Percentiles rank a stretch among this genome's conserved stretches.
These are phyloP conservation scores for Ecliptopera silaceata DNA, from an alignment of 2,888 invertebrate species.

Conservation along the genomic window DNA sequence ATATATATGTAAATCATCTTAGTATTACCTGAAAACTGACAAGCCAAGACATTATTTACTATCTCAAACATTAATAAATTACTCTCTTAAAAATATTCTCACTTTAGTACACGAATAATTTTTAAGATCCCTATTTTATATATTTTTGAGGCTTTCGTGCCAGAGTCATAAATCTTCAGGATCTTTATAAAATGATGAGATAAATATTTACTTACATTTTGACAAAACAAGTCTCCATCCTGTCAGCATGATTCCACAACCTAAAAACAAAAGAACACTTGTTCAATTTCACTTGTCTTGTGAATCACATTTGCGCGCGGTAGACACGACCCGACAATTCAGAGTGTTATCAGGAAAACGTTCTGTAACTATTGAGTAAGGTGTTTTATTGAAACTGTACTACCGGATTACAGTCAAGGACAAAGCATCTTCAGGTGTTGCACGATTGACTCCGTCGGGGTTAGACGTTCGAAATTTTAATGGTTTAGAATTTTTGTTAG, in stretches of 20 bases:
- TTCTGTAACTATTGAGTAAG: constrained; percentile 35
- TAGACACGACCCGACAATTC: constrained; percentile 50
- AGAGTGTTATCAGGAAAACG: constrained; percentile 60
- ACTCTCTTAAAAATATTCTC: no score
- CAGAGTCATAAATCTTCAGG: no score
- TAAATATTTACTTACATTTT: constrained; percentile 65
- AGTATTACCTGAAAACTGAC: no score
- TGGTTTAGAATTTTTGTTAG: no score
- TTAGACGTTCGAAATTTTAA: background rate
- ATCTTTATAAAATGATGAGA: background rate
- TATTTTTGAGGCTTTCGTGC: no score
- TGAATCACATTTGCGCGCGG: constrained; percentile 21
- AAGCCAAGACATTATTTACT: no score
- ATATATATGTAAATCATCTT: no score
- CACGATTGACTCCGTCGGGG: background rate
- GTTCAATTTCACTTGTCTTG: constrained; percentile 25
- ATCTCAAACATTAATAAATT: no score
- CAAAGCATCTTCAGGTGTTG: constrained; percentile 3
- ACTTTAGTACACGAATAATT: no score
- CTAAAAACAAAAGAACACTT: constrained; percentile 54
- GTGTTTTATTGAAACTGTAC: constrained; percentile 47
- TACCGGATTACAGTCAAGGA: constrained; percentile 51
- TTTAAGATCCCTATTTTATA: no score
- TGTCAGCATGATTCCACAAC: constrained; percentile 58
- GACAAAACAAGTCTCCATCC: constrained; percentile 74